Evolutionary conservation across 1,140 invertebrate species (phyloP), one percentile per base, ranked within the genome.

Genomic region (Drosophila micromelanica): DNA sequence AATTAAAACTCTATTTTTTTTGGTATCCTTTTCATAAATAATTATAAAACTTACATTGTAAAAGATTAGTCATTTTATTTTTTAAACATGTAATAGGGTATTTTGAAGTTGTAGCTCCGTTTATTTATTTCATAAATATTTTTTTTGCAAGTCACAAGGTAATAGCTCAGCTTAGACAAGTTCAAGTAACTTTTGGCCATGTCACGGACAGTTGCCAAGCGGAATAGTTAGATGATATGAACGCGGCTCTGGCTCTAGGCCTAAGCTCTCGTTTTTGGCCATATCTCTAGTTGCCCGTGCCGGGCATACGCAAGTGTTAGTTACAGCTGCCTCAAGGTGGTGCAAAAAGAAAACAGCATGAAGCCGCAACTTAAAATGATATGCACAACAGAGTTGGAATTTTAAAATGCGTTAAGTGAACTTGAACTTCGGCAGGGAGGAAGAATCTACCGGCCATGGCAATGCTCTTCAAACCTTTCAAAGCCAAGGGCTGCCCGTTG

Each of bases 331-430:
- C 73, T 69, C 68, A 80, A 74, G 73, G 43, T 13, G 51, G 52
- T 43, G 52, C 51, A 55, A 63, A 62, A 45, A 54, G 55, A 59
- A 38, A 12, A 51, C 45, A 35, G 27, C 49, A 52, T 55, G 7
- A 40, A 32, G 48, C 49, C 49, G 45, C 70, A 73, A 73, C 61
- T 84, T 64, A 78, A 82, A 2, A 27, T 72, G 54, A 82, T 82
- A 65, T 77, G 75, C 73, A 73, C 40, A 77, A 52, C 70, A 57
- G 49, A 67, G 70, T 65, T 62, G 68, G 76, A 60, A 82, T 78
- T 78, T 73, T 81, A 70, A 87, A 87, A 80, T 82, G 76, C 79
- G 73, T 82, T 62, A 77, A 84, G 49, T 80, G 79, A 89, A 84
- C 84, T 89, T 89, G 84, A 89, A 89, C 84, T 89, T 89, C 73